Base-by-base conservation (phyloP, 2,888 invertebrate genomes). In the Spilosoma lubricipeda region DNA sequence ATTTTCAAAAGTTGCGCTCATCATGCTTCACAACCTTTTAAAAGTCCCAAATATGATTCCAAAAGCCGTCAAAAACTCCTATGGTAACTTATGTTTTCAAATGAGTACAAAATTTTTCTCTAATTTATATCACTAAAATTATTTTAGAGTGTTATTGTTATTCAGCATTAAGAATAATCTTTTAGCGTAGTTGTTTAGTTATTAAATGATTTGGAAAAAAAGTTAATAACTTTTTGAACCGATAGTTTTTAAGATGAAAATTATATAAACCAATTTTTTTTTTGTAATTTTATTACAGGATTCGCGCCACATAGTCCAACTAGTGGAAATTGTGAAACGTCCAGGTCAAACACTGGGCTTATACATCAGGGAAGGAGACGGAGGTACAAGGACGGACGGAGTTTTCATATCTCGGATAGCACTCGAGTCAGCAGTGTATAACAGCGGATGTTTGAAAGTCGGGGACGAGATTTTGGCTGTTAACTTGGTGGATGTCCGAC, bases 321-420 rank as follows among this genome's bases (percentile, higher is more conserved):
- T 99, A 90, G 99, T 99, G 85, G 99, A 99, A 96, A 99, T 99
- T 89, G 99, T 99, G 83, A 99, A 99, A 94, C 97, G 99, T 86
- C 99, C 99, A 0, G 99, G 99, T 23, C 99, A 99, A 95, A 99
- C 99, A 52, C 96, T 99, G 80, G 99, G 99, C 66, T 97, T 99
- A 77, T 99, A 99, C 93, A 99, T 99, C 89, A 97, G 99, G 64
- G 99, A 99, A 97, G 99, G 99, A n/a, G 99, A 99, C 90, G 99
- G 99, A n/a, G 97, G 98, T 73, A 98, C 99, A 88, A 97, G 99
- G 78, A 97, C 97, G 68, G 99, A 99, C 88, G 99, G 99, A 67
- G 99, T 99, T 78, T 99, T 99, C 96, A 99, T 99, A 93, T 99
- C 99, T 15, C 90, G 97, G 86, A 95, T 95, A 92, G 99, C 99